phyloP scores from a whole-genome alignment of 2,888 invertebrate genomes.

The Diplolepis rosae region DNA sequence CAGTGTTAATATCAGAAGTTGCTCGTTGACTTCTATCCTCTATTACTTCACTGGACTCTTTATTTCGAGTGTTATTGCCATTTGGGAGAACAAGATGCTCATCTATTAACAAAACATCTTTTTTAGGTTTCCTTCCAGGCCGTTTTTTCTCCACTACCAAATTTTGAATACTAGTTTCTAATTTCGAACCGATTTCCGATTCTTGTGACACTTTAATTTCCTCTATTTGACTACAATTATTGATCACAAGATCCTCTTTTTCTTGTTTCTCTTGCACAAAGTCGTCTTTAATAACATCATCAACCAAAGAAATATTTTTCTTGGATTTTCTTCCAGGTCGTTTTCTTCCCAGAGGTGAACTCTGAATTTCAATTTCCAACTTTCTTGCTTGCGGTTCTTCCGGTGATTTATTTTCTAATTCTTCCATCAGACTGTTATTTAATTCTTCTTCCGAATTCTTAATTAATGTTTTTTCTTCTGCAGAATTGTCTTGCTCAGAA shows the following conservation, averaged over 20 bases:
- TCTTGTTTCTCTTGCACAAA: no score
- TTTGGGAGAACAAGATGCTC: constrained; percentile 48
- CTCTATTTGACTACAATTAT: no score
- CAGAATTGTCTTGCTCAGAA: background rate
- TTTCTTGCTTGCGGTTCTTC: background rate
- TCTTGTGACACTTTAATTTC: background rate
- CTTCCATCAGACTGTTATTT: background rate
- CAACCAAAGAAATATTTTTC: constrained; percentile 51
- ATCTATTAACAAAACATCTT: constrained; percentile 48
- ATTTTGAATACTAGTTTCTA: constrained; percentile 2
- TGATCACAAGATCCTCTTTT: no score
- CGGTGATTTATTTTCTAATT: background rate
- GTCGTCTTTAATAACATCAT: no score
- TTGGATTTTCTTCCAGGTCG: constrained; percentile 36
- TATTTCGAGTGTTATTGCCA: constrained; percentile 31
- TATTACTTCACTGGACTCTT: background rate
- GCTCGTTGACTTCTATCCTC: background rate
- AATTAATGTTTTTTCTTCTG: background rate
- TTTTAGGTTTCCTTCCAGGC: constrained; percentile 39
- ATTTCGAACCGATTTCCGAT: background rate
- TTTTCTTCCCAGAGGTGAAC: constrained; percentile 36
- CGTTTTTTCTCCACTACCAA: constrained; percentile 36
- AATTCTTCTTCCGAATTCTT: background rate
- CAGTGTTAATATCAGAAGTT: background rate
- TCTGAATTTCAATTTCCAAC: constrained; percentile 1